Conservation (phyloP, 2,888 invertebrate genomes). For the Amphipoea oculea region DNA sequence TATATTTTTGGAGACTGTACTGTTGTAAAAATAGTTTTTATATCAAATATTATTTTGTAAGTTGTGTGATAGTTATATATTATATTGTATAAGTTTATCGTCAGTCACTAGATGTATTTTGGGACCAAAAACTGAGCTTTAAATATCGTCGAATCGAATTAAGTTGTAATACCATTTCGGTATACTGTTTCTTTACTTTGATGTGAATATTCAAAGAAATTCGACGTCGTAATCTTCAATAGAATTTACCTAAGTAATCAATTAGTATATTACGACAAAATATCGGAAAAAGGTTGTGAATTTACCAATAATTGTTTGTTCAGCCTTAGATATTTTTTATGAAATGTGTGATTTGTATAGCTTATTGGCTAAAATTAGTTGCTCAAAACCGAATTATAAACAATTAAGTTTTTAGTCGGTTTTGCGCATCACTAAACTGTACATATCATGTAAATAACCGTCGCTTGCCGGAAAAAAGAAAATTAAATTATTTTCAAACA, state of each 20-base stretch:
- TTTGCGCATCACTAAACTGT: conserved; percentile 51
- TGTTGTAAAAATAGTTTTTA: conserved; percentile 71
- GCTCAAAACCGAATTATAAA: neutral
- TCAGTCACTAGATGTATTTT: conserved; percentile 67
- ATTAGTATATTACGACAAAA: conserved; percentile 13
- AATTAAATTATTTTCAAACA: conserved; percentile 77
- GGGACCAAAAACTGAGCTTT: conserved; percentile 87
- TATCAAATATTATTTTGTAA: conserved; percentile 73
- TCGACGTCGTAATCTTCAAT: conserved; percentile 18
- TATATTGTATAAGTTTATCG: conserved; percentile 80
- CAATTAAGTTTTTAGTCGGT: neutral
- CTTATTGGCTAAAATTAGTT: conserved; percentile 20
- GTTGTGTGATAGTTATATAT: conserved; percentile 85
- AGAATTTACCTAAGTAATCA: conserved; percentile 17
- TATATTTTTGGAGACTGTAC: conserved; percentile 77
- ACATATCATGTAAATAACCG: conserved; percentile 70
- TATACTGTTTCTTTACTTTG: conserved; percentile 37
- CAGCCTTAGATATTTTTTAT: conserved; percentile 20
- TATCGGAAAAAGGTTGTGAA: conserved; percentile 61
- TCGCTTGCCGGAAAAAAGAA: conserved; percentile 59
- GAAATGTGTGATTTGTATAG: conserved; percentile 34
- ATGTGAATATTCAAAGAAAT: conserved; percentile 33
- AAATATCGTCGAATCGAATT: conserved; percentile 63
- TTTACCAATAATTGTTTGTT: conserved; percentile 26
- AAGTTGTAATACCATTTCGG: conserved; percentile 35